phyloP scores from a whole-genome alignment of 2,888 invertebrate genomes.

The Fabriciana adippe region DNA sequence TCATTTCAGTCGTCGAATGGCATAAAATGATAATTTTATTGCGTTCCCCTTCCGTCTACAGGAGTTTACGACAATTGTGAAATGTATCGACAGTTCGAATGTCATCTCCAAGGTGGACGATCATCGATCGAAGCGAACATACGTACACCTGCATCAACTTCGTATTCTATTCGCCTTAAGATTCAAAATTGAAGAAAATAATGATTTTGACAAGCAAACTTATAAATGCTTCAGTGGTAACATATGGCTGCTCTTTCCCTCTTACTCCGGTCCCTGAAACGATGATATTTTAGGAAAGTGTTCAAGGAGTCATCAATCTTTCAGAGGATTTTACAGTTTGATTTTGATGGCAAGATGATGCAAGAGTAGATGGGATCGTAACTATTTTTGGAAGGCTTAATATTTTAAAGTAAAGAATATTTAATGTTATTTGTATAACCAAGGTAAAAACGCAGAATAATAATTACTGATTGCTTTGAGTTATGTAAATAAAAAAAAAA shows the following conservation, averaged over 20 bases:
- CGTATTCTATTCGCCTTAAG: slow-evolving; percentile 47
- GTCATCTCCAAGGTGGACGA: slow-evolving; percentile 73
- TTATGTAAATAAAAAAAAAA: not conserved
- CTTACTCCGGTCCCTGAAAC: slow-evolving; percentile 47
- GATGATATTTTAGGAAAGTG: slow-evolving; percentile 69
- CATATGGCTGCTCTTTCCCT: slow-evolving; percentile 66
- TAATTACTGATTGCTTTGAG: not conserved
- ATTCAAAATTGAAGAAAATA: slow-evolving; percentile 47
- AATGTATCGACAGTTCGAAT: slow-evolving; percentile 81
- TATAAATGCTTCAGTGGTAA: slow-evolving; percentile 40
- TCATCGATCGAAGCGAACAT: slow-evolving; percentile 37
- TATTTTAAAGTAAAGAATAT: slow-evolving; percentile 11
- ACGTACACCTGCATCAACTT: slow-evolving; percentile 41
- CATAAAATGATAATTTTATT: slow-evolving; percentile 83
- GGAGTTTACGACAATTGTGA: slow-evolving; percentile 82
- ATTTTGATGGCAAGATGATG: slow-evolving; percentile 36
- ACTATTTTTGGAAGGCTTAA: slow-evolving; percentile 30
- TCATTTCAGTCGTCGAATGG: slow-evolving; percentile 82
- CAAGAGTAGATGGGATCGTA: slow-evolving; percentile 21
- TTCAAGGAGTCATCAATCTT: slow-evolving; percentile 72
- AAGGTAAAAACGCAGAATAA: not conserved
- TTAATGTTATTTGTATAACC: not conserved
- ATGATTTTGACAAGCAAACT: slow-evolving; percentile 21
- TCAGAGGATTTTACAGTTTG: slow-evolving; percentile 67
- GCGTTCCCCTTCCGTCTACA: slow-evolving; percentile 79